Percentiles rank a stretch among this genome's conserved stretches.
These are phyloP conservation scores for Elaeidobius kamerunicus DNA, from an alignment of 2,888 invertebrate genomes.

Conservation along the genomic window DNA sequence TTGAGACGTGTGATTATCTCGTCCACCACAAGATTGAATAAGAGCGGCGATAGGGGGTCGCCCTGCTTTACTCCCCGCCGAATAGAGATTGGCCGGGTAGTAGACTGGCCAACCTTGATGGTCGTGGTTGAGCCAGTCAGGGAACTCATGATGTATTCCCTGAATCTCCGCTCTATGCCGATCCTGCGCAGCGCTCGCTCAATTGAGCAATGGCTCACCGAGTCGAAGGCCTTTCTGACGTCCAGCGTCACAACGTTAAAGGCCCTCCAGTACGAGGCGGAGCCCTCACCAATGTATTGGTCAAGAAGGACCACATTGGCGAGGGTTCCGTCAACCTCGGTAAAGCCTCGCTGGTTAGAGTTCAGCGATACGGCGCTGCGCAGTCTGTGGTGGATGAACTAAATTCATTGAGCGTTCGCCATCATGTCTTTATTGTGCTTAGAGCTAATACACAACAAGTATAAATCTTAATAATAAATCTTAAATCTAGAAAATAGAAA, in stretches of 20 bases:
- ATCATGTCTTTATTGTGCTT: too few relatives aligned
- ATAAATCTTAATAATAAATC: too few relatives aligned
- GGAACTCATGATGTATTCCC: slow-evolving; percentile 5
- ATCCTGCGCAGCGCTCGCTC: slow-evolving; percentile 23
- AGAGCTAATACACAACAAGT: too few relatives aligned
- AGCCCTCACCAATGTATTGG: slow-evolving; percentile 21
- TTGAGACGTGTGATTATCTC: slow-evolving; percentile 18
- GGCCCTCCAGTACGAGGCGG: too few relatives aligned
- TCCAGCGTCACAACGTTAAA: slow-evolving; percentile 29
- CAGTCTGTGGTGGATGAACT: slow-evolving; percentile 31
- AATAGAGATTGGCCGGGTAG: neutral
- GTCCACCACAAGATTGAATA: slow-evolving; percentile 38
- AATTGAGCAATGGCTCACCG: slow-evolving; percentile 30
- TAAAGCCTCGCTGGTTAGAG: slow-evolving; percentile 38
- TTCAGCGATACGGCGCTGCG: too few relatives aligned
- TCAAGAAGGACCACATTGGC: slow-evolving; percentile 41
- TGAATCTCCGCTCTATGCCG: slow-evolving; percentile 17
- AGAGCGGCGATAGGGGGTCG: slow-evolving; percentile 42
- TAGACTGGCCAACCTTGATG: neutral
- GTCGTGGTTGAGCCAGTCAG: slow-evolving; percentile 1
- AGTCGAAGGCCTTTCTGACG: slow-evolving; percentile 33
- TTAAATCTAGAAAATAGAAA: too few relatives aligned
- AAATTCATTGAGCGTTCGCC: too few relatives aligned
- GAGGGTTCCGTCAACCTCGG: slow-evolving; percentile 43
- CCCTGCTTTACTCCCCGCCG: slow-evolving; percentile 18